These are phyloP conservation scores for Drosophila bunnanda DNA, from an alignment of 2,888 invertebrate species.

Conservation along the genomic window DNA sequence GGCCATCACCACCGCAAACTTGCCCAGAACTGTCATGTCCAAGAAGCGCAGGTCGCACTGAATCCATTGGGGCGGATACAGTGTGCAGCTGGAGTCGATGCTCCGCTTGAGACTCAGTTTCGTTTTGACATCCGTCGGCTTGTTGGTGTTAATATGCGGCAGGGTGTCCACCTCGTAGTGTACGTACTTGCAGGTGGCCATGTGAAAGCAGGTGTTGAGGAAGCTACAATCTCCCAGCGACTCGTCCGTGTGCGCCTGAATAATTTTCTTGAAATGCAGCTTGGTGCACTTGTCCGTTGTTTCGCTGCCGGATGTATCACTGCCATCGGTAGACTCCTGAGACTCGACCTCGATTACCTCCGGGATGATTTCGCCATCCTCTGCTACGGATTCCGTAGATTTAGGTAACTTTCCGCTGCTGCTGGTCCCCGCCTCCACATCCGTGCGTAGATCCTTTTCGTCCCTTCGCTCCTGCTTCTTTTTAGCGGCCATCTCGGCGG, in stretches of 20 bases:
- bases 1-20: constrained; percentile 99
- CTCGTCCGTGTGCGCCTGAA: constrained; percentile 97
- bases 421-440: constrained; percentile 27
- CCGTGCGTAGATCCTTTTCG: constrained; percentile 55
- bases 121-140: constrained; percentile 83
- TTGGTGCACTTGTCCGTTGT: constrained; percentile 90
- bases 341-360: constrained; percentile 70
- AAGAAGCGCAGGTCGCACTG: constrained; percentile 94
- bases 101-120: constrained; percentile 83
- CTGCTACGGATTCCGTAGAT: constrained; percentile 60
- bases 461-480: constrained; percentile 77
- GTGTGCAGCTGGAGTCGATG: constrained; percentile 86
- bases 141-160: constrained; percentile 83
- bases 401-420: constrained; percentile 48
- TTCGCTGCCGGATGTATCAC: constrained; percentile 58
- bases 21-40: constrained; percentile 87
- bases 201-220: constrained; percentile 98
- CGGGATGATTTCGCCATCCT: constrained; percentile 79
- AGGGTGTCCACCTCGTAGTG: constrained; percentile 97
- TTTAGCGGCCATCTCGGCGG: constrained; percentile 83
- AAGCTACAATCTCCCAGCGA: constrained; percentile 98
- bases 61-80: constrained; percentile 97
- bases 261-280: constrained; percentile 98
- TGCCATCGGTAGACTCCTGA: constrained; percentile 68
- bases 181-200: constrained; percentile 99